Base-by-base conservation (phyloP, 2,888 invertebrate genomes). In the Hololepta plana region DNA sequence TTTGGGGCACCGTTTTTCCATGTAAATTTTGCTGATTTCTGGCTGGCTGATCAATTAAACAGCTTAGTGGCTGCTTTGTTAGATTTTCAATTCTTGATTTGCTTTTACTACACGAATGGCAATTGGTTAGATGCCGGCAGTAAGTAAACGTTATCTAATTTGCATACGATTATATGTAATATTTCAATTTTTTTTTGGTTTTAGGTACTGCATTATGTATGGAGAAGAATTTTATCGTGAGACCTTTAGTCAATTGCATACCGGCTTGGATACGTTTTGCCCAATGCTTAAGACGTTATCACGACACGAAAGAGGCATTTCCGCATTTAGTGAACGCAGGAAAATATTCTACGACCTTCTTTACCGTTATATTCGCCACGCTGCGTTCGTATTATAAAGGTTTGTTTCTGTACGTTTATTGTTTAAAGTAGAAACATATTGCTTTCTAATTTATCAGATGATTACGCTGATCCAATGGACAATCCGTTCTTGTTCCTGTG, bases 191-290 rank as follows among this genome's bases (percentile, higher is more conserved):
- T 17, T n/a, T n/a, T n/a, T n/a, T n/a, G n/a, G n/a, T 24, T 41
- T 17, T 36, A 65, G 65, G 59, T 42, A 59, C 57, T 13, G 43
- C 51, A 21, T 44, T 49, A 26, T 67, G 66, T 42, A 59, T 59
- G 40, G 55, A 57, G 29, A 47, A 49, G 29, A 53, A 55, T 27
- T 62, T 57, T 25, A 44, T 62, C 21, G 46, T 63, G 23, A 51
- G 65, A 21, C 72, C 77, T 2, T 51, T 82, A 25, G 72, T 85
- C 3, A 69, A 73, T 33, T 72, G 77, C 43, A 59, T 87, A 32
- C 85, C 85, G 2, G 82, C 84, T 2, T 82, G 79, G 70, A 75
- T 80, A 45, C 72, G 85, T 30, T 82, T 84, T 50, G 74, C 79
- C 24, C 85, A 85, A 53, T 87, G 85, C 46, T 55, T 85, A 24